phyloP scores from a whole-genome alignment of 2,797 vertebrate species.

The Pipistrellus nathusii region DNA sequence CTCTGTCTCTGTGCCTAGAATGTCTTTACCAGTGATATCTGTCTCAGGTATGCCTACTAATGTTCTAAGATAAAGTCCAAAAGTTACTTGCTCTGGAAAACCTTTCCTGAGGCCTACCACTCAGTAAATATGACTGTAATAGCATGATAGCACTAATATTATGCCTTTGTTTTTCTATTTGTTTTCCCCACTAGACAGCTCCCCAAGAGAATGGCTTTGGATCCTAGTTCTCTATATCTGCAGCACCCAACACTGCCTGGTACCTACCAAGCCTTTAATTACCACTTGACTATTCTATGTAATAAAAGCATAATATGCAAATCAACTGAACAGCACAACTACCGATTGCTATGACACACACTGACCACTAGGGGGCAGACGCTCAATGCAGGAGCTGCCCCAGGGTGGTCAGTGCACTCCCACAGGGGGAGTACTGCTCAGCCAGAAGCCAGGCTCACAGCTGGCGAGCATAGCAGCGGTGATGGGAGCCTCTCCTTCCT shows the following conservation, averaged over 20 bases:
- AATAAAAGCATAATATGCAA: not conserved
- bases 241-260: not conserved
- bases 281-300: not conserved
- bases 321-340: fast-evolving
- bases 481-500: too few species aligned
- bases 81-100: constrained; percentile 2
- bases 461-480: too few species aligned
- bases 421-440: too few species aligned
- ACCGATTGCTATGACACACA: too few species aligned
- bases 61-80: constrained; percentile 46
- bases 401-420: too few species aligned
- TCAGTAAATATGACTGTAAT: not conserved
- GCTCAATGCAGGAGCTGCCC: too few species aligned
- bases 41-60: constrained; percentile 18
- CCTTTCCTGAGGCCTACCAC: not conserved
- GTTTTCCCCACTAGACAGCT: not conserved
- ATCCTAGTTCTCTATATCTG: not conserved
- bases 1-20: constrained; percentile 26
- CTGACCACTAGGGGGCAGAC: too few species aligned
- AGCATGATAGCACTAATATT: not conserved
- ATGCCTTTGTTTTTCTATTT: constrained; percentile 6
- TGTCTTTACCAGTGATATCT: not conserved
- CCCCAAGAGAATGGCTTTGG: not conserved
- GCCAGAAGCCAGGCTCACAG: too few species aligned
- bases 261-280: not conserved